These are phyloP conservation scores for Leucoraja ocellata DNA, from an alignment of 2,797 vertebrate species.

Conservation along the genomic window DNA sequence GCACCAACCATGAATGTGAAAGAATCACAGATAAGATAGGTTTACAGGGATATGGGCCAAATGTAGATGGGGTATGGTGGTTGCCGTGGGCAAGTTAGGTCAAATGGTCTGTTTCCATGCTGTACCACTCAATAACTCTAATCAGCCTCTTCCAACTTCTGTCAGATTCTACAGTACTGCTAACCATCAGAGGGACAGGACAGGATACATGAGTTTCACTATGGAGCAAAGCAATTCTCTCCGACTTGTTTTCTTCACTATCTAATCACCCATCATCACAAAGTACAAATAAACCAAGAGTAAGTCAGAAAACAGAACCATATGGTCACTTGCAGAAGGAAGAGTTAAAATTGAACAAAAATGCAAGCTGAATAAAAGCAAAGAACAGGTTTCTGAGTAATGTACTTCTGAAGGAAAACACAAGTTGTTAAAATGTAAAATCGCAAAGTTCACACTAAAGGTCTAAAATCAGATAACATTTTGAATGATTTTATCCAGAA, in stretches of 20 bases:
- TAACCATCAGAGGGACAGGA: not conserved
- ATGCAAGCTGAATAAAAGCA: constrained; percentile 1
- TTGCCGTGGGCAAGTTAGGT: no score
- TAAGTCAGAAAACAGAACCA: not conserved
- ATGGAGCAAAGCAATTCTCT: not conserved
- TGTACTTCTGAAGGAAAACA: not conserved
- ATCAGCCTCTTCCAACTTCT: not conserved
- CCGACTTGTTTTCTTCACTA: not conserved
- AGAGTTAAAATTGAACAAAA: not conserved
- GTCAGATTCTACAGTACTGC: not conserved
- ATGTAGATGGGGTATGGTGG: no score
- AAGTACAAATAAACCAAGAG: not conserved
- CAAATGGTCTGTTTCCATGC: no score
- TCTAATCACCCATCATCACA: not conserved
- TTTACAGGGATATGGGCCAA: no score
- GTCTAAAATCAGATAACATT: constrained; percentile 8
- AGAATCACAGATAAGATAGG: no score
- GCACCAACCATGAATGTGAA: not conserved
- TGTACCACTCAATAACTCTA: no score
- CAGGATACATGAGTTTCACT: not conserved
- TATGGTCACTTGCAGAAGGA: not conserved
- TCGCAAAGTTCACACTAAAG: not conserved
- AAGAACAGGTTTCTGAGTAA: not conserved
- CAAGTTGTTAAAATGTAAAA: constrained; percentile 11
- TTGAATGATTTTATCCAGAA: not conserved